Evolutionary conservation across 2,888 invertebrate species (phyloP).

Genomic region (Pristionchus entomophagus): DNA sequence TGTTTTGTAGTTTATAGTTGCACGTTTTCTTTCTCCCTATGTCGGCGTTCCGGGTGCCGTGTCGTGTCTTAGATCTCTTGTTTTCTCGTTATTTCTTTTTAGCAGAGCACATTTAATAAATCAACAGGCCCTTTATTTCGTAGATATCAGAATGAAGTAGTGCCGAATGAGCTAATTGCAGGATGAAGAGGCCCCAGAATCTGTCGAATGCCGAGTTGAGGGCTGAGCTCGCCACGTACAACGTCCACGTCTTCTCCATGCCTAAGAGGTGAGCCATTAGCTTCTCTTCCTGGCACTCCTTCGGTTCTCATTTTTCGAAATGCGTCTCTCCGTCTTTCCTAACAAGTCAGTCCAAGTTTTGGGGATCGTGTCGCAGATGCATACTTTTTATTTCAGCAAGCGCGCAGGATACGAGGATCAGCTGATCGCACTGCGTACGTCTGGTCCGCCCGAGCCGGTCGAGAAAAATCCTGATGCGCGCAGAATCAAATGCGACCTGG

Average conservation of each 20-base stretch:
- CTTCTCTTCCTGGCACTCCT: not conserved
- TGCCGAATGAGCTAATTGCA: not conserved
- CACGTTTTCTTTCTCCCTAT: too few species aligned
- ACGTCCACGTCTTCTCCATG: not conserved
- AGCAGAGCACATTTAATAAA: too few species aligned
- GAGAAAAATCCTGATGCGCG: not conserved
- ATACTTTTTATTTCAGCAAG: not conserved
- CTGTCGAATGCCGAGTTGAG: not conserved
- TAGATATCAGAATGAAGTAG: too few species aligned
- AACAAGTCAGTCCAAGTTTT: too few species aligned
- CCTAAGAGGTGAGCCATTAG: not conserved
- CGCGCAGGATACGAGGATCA: not conserved
- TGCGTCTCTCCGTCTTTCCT: too few species aligned
- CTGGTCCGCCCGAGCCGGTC: not conserved
- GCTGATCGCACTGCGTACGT: not conserved
- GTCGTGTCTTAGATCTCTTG: too few species aligned
- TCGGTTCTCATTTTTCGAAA: too few species aligned
- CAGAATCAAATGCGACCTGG: not conserved
- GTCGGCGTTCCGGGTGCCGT: too few species aligned
- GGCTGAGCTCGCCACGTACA: not conserved
- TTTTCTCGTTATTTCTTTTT: too few species aligned
- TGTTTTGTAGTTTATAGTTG: too few species aligned
- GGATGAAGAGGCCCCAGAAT: conserved; percentile 3
- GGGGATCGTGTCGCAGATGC: too few species aligned
- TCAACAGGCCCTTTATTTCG: too few species aligned